Evolutionary conservation across 2,888 invertebrate genomes (phyloP).

Genomic region (Melanostoma mellinum): DNA sequence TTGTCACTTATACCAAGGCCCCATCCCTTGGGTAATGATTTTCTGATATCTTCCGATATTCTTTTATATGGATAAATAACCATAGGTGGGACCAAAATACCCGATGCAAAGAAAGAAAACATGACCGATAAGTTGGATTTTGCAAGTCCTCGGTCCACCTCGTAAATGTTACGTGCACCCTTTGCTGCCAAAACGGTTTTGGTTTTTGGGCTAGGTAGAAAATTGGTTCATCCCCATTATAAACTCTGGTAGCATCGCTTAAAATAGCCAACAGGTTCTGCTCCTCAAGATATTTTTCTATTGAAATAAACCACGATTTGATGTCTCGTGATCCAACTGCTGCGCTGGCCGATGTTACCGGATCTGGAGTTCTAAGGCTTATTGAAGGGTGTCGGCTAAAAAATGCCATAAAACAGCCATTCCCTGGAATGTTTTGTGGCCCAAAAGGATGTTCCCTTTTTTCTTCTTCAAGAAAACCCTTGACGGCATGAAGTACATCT

Average conservation of each 20-base stretch:
- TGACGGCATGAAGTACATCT: conserved; percentile 38
- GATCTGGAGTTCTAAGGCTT: conserved; percentile 7
- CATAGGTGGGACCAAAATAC: conserved; percentile 12
- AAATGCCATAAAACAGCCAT: no score
- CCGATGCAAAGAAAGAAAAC: conserved; percentile 14
- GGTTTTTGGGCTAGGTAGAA: conserved; percentile 8
- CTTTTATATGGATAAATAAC: neutral
- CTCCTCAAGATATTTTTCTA: conserved; percentile 10
- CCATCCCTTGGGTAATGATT: conserved; percentile 30
- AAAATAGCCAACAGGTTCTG: conserved; percentile 10
- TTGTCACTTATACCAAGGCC: conserved; percentile 18
- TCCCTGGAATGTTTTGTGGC: neutral
- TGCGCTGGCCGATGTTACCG: conserved; percentile 18
- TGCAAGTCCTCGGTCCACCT: neutral
- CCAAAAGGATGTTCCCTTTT: neutral
- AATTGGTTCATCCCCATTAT: conserved; percentile 16
- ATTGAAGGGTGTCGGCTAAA: neutral
- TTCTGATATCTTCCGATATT: conserved; percentile 13
- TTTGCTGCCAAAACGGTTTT: conserved; percentile 26
- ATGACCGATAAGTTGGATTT: conserved; percentile 1
- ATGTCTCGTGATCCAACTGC: conserved; percentile 16
- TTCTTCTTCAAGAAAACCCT: conserved; percentile 10
- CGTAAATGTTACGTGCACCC: conserved; percentile 8
- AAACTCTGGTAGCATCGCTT: conserved; percentile 10
- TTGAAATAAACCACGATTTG: neutral